Conservation (phyloP, 2,113 vertebrate genomes). For the Furnarius figulus region DNA sequence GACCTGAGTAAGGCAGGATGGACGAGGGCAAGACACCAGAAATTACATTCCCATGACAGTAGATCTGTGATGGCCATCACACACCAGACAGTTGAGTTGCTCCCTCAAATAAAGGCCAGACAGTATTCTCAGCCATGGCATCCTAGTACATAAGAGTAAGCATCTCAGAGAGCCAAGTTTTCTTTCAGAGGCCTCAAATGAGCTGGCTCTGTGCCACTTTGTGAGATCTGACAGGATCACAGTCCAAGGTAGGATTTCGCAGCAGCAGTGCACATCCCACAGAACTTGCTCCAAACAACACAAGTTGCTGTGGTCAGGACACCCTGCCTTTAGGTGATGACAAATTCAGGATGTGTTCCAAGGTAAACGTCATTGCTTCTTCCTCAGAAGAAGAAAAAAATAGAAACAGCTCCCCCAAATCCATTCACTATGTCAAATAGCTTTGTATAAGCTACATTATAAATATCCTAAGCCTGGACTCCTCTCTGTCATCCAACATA, state of each 20-base stretch:
- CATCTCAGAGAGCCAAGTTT: neutral
- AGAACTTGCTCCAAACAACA: conserved; percentile 11
- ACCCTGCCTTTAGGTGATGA: conserved; percentile 15
- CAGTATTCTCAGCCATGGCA: neutral
- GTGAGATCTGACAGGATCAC: neutral
- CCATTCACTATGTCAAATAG: conserved; percentile 33
- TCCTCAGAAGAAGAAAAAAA: conserved; percentile 8
- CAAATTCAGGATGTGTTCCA: conserved; percentile 25
- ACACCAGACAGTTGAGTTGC: neutral
- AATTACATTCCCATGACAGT: neutral
- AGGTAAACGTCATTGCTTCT: neutral
- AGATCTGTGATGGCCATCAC: neutral
- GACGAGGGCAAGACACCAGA: neutral
- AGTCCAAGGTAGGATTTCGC: neutral
- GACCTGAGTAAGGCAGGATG: neutral
- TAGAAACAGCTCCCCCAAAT: conserved; percentile 18
- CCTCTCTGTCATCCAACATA: conserved; percentile 1
- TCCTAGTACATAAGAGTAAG: neutral
- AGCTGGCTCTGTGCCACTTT: neutral
- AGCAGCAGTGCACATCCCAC: neutral
- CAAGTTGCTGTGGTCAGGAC: conserved; percentile 8
- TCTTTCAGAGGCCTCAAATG: neutral
- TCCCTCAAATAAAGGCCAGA: neutral
- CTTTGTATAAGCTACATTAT: neutral
- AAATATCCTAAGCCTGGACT: neutral